phyloP scores from a whole-genome alignment of 2,797 vertebrate species.

The Rhinatrema bivittatum region DNA sequence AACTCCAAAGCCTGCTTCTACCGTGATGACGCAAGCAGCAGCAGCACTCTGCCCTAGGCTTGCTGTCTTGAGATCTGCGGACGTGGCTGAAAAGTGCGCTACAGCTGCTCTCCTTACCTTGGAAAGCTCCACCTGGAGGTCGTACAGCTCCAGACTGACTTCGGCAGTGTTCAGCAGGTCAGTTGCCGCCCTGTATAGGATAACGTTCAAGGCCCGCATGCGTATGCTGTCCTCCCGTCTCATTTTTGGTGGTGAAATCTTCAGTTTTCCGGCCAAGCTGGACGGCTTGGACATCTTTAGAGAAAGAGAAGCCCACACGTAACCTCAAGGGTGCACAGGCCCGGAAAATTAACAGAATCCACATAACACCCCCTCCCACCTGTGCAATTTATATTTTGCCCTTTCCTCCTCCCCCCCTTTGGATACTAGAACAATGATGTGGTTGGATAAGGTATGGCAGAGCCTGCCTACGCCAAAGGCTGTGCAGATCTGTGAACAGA shows the following conservation, averaged over 20 bases:
- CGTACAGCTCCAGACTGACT: conserved; percentile 54
- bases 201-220: conserved; percentile 44
- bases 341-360: too few species aligned
- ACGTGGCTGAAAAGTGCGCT: background rate
- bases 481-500: too few species aligned
- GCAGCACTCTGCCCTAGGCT: too few species aligned
- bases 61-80: background rate
- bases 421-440: too few species aligned
- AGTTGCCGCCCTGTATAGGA: conserved; percentile 58
- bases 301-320: background rate
- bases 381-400: too few species aligned
- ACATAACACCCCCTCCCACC: too few species aligned
- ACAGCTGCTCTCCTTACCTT: conserved; percentile 39
- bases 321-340: background rate
- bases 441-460: too few species aligned
- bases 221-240: conserved; percentile 53
- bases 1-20: too few species aligned
- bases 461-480: too few species aligned
- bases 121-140: conserved; percentile 56
- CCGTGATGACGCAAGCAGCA: too few species aligned
- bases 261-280: conserved; percentile 15
- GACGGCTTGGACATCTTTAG: conserved; percentile 33
- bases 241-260: conserved; percentile 28
- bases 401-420: too few species aligned
- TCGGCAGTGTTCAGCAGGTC: conserved; percentile 56